These are phyloP conservation scores for Tetragnatha montana DNA, from an alignment of 2,888 invertebrate species.

Conservation along the genomic window DNA sequence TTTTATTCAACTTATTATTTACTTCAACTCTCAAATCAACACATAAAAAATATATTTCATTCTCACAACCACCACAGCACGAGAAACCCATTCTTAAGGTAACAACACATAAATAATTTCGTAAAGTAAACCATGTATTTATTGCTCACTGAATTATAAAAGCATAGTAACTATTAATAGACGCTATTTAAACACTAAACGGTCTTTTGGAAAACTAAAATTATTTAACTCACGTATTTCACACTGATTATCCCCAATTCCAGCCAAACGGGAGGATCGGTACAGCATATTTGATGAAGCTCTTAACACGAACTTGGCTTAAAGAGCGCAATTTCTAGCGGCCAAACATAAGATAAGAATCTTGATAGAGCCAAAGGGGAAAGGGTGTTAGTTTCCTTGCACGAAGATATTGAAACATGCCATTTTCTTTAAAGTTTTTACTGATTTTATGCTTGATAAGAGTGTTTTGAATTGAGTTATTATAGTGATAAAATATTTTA, in stretches of 20 bases:
- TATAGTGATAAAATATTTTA: too few relatives aligned
- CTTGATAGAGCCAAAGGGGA: neutral
- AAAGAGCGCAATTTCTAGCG: neutral
- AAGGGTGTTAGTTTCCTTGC: neutral
- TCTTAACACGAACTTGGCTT: neutral
- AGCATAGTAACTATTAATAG: neutral
- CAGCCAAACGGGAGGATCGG: neutral
- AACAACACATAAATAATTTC: too few relatives aligned
- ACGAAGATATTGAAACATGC: neutral
- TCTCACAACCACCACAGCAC: too few relatives aligned
- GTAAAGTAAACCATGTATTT: too few relatives aligned
- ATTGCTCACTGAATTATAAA: neutral
- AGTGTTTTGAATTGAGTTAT: too few relatives aligned
- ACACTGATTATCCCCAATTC: conserved; percentile 2
- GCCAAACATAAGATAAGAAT: neutral
- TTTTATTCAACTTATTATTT: too few relatives aligned
- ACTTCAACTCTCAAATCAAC: too few relatives aligned
- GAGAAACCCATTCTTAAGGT: too few relatives aligned
- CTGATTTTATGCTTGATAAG: too few relatives aligned
- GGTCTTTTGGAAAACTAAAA: neutral
- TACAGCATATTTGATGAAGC: conserved; percentile 1
- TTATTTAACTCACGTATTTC: conserved; percentile 15
- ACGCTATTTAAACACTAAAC: neutral
- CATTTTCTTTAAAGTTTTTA: too few relatives aligned
- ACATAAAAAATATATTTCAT: too few relatives aligned